These are phyloP conservation scores for Lasioglossum oenotherae DNA, from an alignment of 2,888 invertebrate genomes.

Conservation along the genomic window DNA sequence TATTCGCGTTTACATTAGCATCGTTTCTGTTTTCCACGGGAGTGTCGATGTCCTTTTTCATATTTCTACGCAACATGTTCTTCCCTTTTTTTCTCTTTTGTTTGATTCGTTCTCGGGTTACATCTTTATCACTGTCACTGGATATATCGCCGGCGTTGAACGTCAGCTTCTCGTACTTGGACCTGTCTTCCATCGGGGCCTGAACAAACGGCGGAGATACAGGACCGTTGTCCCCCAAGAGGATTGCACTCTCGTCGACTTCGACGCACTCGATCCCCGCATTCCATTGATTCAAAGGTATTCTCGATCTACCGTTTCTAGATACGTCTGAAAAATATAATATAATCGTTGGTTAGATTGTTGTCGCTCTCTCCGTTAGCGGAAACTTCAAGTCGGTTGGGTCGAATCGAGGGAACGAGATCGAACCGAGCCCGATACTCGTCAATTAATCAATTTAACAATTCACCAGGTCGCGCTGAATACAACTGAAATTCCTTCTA, in stretches of 20 bases:
- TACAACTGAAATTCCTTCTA: not conserved
- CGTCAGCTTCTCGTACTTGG: constrained; percentile 91
- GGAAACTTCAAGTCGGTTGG: not conserved
- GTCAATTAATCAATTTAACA: not conserved
- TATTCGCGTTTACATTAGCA: not conserved
- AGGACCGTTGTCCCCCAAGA: constrained; percentile 81
- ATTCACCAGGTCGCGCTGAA: not conserved
- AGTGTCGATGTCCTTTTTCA: constrained; percentile 80
- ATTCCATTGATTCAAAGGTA: constrained; percentile 77
- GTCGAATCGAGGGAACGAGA: not conserved
- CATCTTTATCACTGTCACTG: constrained; percentile 83
- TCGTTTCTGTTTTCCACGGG: constrained; percentile 85
- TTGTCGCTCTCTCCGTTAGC: not conserved
- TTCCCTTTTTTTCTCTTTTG: constrained; percentile 78
- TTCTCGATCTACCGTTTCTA: constrained; percentile 65
- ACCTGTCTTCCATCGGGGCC: constrained; percentile 89
- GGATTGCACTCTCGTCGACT: constrained; percentile 84
- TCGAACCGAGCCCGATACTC: not conserved
- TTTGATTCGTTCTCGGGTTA: constrained; percentile 83
- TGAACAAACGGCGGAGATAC: constrained; percentile 86
- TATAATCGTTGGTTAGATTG: constrained; percentile 7
- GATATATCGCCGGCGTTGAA: constrained; percentile 87
- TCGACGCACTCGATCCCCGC: constrained; percentile 72
- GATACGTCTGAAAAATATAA: constrained; percentile 75
- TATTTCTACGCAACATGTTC: constrained; percentile 75